Base-by-base conservation (phyloP, 1,140 invertebrate genomes). In the Artemia franciscana region DNA sequence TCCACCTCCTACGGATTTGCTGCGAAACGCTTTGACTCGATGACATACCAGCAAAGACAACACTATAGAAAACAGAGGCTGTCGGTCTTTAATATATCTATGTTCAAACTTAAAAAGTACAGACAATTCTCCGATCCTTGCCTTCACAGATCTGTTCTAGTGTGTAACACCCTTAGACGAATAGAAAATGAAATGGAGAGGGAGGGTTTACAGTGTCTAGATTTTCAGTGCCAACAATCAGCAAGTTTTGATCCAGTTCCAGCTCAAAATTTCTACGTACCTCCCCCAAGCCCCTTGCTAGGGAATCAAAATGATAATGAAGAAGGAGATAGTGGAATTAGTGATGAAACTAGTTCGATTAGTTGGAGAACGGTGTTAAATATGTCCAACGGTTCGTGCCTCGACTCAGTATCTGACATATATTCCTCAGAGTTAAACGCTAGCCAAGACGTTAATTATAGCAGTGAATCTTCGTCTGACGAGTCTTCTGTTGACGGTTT, bases 321-420 rank as follows among this genome's bases (percentile, higher is more conserved):
- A 60, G 82, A 85, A 71, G 83, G 83, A 67, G 84, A 86, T 69
- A n/a, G n/a, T n/a, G n/a, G n/a, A n/a, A n/a, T n/a, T n/a, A 84
- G 84, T 67, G 84, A 86, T 70, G 78, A 78, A 56, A 79, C 77
- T 21, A 78, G 84, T 59, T 80, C 83, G 64, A 89, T 91, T 70
- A 88, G 90, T 73, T 91, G 88, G 88, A 85, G 88, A 68, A 89
- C 86, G 26, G 88, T 91, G 66, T 78, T 91, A 39, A 88, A 84
- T 68, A 77, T 91, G 15, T 85, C 85, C 62, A 85, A 39, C 30
- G n/a, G 30, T 39, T 39, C 30, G 7, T 39, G 30, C 30, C 30
- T 39, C n/a, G 30, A 39, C n/a, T 39, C 30, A 39, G n/a, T 7
- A 7, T 7, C 7, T 39, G 30, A 39, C 30, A 7, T 39, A 7